Percentiles rank a stretch among this genome's conserved stretches.
These are phyloP conservation scores for Festucalex cinctus DNA, from an alignment of 2,113 vertebrate genomes.

Conservation along the genomic window DNA sequence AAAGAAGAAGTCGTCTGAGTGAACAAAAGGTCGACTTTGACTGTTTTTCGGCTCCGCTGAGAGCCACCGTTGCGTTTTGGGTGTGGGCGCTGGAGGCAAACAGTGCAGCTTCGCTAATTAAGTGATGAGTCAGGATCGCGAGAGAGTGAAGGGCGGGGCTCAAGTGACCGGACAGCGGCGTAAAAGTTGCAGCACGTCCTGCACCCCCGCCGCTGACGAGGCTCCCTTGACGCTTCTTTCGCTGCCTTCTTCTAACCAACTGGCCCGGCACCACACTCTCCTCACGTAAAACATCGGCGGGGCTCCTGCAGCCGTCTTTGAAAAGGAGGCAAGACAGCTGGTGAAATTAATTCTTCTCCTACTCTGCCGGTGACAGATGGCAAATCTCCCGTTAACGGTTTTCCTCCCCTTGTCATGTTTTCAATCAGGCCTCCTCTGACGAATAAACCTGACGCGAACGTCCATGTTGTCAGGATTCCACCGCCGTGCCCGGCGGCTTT, in stretches of 20 bases:
- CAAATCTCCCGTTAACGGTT: slow-evolving; percentile 53
- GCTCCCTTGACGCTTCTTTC: background rate
- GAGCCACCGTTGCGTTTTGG: slow-evolving; percentile 27
- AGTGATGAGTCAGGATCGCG: slow-evolving; percentile 48
- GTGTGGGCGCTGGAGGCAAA: slow-evolving; percentile 31
- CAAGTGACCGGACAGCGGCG: slow-evolving; percentile 22
- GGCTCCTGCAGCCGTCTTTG: slow-evolving; percentile 15
- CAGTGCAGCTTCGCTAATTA: slow-evolving; percentile 53
- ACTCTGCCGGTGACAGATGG: slow-evolving; percentile 56
- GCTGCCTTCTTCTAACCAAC: background rate
- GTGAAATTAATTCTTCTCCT: slow-evolving; percentile 55
- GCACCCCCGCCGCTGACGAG: background rate
- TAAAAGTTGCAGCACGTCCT: slow-evolving; percentile 47
- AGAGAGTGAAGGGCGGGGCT: slow-evolving; percentile 36
- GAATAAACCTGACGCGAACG: slow-evolving; percentile 39
- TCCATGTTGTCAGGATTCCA: background rate
- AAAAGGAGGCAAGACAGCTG: slow-evolving; percentile 61
- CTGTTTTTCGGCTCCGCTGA: slow-evolving; percentile 27
- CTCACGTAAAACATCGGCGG: background rate
- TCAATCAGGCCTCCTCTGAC: slow-evolving; percentile 37
- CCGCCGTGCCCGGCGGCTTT: background rate
- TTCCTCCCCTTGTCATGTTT: slow-evolving; percentile 55
- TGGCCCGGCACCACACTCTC: too few relatives aligned
- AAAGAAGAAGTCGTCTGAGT: slow-evolving; percentile 27
- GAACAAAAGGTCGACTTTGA: slow-evolving; percentile 42